phyloP scores from a whole-genome alignment of 2,113 vertebrate species.

The Anoura caudifer region DNA sequence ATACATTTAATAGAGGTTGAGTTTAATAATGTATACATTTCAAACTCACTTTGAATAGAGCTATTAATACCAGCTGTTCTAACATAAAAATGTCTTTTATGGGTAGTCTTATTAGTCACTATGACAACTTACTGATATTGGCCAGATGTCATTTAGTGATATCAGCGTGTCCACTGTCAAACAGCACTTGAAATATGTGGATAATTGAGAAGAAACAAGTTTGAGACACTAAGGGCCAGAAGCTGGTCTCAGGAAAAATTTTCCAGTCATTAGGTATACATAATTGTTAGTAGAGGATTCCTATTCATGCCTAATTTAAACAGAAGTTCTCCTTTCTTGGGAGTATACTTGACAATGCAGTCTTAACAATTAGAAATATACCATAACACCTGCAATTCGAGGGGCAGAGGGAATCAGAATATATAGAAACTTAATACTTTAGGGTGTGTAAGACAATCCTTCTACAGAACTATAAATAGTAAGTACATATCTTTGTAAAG shows the following conservation, averaged over 20 bases:
- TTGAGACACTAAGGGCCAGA: neutral
- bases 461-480: neutral
- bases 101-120: neutral
- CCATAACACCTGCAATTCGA: neutral
- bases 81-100: neutral
- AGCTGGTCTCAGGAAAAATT: neutral
- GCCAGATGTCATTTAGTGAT: neutral
- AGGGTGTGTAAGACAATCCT: neutral
- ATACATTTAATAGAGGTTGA: neutral
- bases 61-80: neutral
- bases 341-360: neutral
- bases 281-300: neutral
- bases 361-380: neutral
- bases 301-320: neutral
- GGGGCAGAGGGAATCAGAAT: neutral
- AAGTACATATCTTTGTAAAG: neutral
- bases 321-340: neutral
- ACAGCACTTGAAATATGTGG: neutral
- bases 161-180: neutral
- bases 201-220: neutral
- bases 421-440: neutral
- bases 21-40: neutral
- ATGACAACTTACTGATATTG: neutral
- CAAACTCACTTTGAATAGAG: neutral
- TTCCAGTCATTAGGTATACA: neutral